phyloP scores from a whole-genome alignment of 2,113 vertebrate species.

The Phrynocephalus versicolor region DNA sequence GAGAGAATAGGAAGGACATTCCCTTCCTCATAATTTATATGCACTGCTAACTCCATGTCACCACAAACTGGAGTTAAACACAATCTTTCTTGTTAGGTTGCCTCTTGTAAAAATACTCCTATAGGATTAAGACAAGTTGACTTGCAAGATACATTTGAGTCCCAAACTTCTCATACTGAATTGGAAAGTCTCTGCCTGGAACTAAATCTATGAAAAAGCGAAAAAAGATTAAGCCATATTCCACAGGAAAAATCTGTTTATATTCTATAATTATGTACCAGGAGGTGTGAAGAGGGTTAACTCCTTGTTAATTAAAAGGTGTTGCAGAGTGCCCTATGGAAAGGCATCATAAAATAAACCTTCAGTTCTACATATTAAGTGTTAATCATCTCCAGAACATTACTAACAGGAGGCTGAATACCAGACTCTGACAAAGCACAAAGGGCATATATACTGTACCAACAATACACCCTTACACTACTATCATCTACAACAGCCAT shows the following conservation, averaged over 20 bases:
- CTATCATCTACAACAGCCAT: not conserved
- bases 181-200: conserved; percentile 30
- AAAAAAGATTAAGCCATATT: conserved; percentile 49
- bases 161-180: conserved; percentile 36
- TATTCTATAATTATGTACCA: conserved; percentile 50
- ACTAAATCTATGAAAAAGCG: conserved; percentile 29
- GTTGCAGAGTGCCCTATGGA: conserved; percentile 11
- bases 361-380: conserved; percentile 22
- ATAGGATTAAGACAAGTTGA: conserved; percentile 23
- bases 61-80: conserved; percentile 46
- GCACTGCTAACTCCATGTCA: conserved; percentile 25
- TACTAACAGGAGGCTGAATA: not conserved
- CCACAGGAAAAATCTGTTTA: conserved; percentile 44
- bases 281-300: conserved; percentile 19
- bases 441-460: not conserved
- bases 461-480: not conserved
- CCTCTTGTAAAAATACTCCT: conserved; percentile 17
- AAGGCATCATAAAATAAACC: not conserved
- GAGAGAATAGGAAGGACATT: conserved; percentile 39
- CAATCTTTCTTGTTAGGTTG: conserved; percentile 42
- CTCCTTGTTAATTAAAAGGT: conserved; percentile 41
- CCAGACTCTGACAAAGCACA: not conserved
- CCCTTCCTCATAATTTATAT: conserved; percentile 24
- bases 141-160: conserved; percentile 35
- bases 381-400: conserved; percentile 24